phyloP scores from a whole-genome alignment of 1,140 invertebrate species.

The Goniozus legneri region DNA sequence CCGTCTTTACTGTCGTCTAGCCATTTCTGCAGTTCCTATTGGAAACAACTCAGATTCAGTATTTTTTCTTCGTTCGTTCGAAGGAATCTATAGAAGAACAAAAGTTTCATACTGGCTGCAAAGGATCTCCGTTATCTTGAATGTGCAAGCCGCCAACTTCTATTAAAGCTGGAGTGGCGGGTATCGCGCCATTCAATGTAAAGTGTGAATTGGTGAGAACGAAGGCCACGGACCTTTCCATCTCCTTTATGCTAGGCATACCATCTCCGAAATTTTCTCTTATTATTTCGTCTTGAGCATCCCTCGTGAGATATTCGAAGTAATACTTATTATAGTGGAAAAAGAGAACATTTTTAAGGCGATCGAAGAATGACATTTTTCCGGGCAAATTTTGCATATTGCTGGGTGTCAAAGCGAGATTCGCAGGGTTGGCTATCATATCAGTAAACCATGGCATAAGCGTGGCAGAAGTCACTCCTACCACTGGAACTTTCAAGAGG shows the following conservation, averaged over 20 bases:
- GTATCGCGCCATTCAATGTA: slow-evolving; percentile 50
- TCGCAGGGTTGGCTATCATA: slow-evolving; percentile 58
- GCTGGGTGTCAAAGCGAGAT: slow-evolving; percentile 55
- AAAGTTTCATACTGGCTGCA: slow-evolving; percentile 26
- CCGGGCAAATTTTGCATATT: slow-evolving; percentile 47
- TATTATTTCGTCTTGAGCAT: slow-evolving; percentile 27
- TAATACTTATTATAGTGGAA: slow-evolving; percentile 9
- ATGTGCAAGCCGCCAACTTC: slow-evolving; percentile 62
- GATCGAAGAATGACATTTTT: slow-evolving; percentile 57
- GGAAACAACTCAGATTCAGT: slow-evolving; percentile 5
- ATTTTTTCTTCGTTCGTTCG: not conserved
- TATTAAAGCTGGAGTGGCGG: slow-evolving; percentile 51
- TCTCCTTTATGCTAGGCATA: slow-evolving; percentile 35
- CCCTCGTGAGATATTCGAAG: not conserved
- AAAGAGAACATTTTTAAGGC: slow-evolving; percentile 4
- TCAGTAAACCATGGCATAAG: slow-evolving; percentile 58
- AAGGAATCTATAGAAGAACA: not conserved
- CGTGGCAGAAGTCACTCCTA: slow-evolving; percentile 58
- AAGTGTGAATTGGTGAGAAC: slow-evolving; percentile 59
- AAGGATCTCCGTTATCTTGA: slow-evolving; percentile 17
- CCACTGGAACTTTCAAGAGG: slow-evolving; percentile 58
- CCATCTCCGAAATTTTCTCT: slow-evolving; percentile 45
- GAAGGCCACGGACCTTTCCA: slow-evolving; percentile 51
- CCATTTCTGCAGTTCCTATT: slow-evolving; percentile 65
- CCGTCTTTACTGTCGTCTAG: slow-evolving; percentile 66